Conservation (phyloP, 2,113 vertebrate species). For the Bagarius yarrelli region DNA sequence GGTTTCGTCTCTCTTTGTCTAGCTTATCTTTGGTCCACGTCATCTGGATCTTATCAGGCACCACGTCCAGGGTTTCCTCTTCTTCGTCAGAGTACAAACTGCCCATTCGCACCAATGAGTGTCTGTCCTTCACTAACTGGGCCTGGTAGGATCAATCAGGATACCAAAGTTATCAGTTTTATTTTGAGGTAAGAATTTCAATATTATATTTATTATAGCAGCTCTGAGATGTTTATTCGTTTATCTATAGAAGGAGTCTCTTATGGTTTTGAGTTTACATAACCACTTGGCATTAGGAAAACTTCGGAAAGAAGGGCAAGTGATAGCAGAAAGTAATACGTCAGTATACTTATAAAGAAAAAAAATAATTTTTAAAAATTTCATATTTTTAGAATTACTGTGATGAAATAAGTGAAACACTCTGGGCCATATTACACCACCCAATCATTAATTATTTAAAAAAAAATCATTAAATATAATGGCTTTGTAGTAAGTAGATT, state of each 20-base stretch:
- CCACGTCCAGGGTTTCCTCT: constrained; percentile 80
- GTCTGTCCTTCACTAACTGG: constrained; percentile 94
- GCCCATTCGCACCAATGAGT: constrained; percentile 87
- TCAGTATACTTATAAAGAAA: not conserved
- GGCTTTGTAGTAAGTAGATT: not conserved
- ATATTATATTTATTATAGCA: no score
- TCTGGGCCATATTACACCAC: not conserved
- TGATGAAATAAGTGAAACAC: not conserved
- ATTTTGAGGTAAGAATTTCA: not conserved
- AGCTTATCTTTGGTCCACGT: constrained; percentile 93
- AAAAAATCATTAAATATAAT: not conserved
- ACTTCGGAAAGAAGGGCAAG: not conserved
- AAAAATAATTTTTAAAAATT: not conserved
- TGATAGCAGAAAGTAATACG: not conserved
- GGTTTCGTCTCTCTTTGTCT: constrained; percentile 79
- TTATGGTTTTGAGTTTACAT: no score
- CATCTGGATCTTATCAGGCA: constrained; percentile 90
- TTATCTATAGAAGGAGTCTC: no score
- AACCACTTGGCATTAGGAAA: not conserved
- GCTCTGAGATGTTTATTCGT: no score
- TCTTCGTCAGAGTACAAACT: constrained; percentile 91
- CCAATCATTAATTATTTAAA: not conserved
- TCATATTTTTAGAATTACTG: not conserved
- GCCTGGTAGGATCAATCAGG: constrained; percentile 70
- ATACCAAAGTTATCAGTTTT: not conserved